Percentiles rank a stretch among this genome's conserved stretches.
These are phyloP conservation scores for Pagrus major DNA, from an alignment of 2,113 vertebrate genomes.

Conservation along the genomic window DNA sequence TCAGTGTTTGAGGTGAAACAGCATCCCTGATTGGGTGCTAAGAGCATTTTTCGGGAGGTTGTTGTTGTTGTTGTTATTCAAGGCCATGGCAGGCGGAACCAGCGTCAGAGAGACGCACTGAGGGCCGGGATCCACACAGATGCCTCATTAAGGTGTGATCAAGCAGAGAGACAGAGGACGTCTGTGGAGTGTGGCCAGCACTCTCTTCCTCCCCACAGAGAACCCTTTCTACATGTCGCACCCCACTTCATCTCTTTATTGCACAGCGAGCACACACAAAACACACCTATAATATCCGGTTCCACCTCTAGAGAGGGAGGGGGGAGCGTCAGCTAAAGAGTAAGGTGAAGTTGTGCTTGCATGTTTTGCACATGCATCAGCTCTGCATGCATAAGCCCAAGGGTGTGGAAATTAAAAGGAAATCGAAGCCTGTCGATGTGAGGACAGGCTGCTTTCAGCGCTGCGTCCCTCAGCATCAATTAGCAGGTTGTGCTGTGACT, in stretches of 20 bases:
- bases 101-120: constrained; percentile 61
- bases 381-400: constrained; percentile 10
- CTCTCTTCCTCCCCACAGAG: constrained; percentile 79
- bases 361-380: constrained; percentile 14
- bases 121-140: constrained; percentile 75
- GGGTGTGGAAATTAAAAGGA: constrained; percentile 64
- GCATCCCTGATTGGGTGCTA: constrained; percentile 59
- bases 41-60: constrained; percentile 65
- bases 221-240: constrained; percentile 76
- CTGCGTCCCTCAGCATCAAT: constrained; percentile 79
- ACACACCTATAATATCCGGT: constrained; percentile 82
- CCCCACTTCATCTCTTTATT: constrained; percentile 79
- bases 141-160: constrained; percentile 82
- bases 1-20: constrained; percentile 65
- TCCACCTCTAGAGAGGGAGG: constrained; percentile 53
- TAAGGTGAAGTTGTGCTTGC: constrained; percentile 38
- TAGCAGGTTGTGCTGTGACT: constrained; percentile 80
- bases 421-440: constrained; percentile 69
- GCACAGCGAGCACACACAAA: constrained; percentile 58
- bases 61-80: constrained; percentile 72
- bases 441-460: constrained; percentile 79
- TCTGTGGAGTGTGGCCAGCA: constrained; percentile 78
- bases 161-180: constrained; percentile 79
- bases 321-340: constrained; percentile 47
- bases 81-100: constrained; percentile 56